Conservation (phyloP, 2,113 vertebrate genomes). For the Lipophrys pholis region DNA sequence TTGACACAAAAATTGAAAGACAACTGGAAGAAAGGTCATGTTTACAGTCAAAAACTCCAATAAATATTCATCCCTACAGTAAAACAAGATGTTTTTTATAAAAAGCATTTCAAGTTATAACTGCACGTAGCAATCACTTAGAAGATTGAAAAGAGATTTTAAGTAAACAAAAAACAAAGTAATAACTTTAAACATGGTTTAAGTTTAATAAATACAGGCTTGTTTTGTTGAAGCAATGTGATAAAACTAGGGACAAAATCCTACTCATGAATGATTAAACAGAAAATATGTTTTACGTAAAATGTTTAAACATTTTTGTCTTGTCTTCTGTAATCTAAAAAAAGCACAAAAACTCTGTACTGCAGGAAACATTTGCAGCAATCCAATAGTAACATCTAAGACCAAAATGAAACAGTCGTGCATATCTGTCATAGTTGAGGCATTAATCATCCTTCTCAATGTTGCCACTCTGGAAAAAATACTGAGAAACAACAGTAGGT, state of each 20-base stretch:
- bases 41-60: neutral
- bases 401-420: neutral
- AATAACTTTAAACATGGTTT: no score
- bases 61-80: no score
- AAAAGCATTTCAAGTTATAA: no score
- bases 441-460: slow-evolving; percentile 56
- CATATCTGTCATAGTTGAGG: slow-evolving; percentile 42
- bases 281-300: no score
- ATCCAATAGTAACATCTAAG: neutral
- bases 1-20: neutral
- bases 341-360: neutral
- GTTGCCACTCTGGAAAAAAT: slow-evolving; percentile 54
- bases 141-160: no score
- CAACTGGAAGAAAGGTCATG: neutral
- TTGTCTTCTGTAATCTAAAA: neutral
- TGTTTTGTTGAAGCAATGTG: no score
- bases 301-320: neutral
- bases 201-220: no score
- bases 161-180: no score
- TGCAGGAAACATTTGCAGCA: neutral
- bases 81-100: no score
- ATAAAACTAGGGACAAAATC: no score
- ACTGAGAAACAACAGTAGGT: slow-evolving; percentile 58
- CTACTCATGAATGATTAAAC: no score
- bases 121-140: no score